Conservation (phyloP, 53 echinoderm and acorn worm species). For the Hippasteria phrygiana region DNA sequence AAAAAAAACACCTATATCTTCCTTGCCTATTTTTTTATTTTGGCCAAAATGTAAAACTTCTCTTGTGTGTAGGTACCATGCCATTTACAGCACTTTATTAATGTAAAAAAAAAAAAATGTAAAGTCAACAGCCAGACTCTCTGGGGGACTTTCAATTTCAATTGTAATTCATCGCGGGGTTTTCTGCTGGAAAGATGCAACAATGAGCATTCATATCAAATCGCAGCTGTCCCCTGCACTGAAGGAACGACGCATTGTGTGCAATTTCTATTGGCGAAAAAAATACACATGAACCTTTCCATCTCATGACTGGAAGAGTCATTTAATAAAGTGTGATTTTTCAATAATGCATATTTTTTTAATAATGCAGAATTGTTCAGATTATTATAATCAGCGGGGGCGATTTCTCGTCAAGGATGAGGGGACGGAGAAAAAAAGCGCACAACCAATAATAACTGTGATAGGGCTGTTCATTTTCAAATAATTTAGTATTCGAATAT, state of each 20-base stretch:
- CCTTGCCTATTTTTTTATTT: background rate
- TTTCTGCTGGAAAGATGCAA: background rate
- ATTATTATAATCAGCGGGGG: too few relatives aligned
- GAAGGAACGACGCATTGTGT: background rate
- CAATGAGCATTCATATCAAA: constrained; percentile 19
- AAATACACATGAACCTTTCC: background rate
- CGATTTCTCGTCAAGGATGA: too few relatives aligned
- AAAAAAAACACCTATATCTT: background rate
- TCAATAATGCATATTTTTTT: too few relatives aligned
- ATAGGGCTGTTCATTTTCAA: too few relatives aligned
- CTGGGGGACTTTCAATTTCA: background rate
- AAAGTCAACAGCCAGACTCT: constrained; percentile 21
- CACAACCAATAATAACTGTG: too few relatives aligned
- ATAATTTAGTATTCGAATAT: too few relatives aligned
- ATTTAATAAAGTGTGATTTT: too few relatives aligned
- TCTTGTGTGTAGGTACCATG: background rate
- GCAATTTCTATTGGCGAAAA: background rate
- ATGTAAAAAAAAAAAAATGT: constrained; percentile 53
- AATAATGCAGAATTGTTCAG: too few relatives aligned
- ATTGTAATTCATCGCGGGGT: background rate
- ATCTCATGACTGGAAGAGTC: background rate
- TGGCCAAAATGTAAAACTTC: background rate
- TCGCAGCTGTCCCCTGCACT: background rate
- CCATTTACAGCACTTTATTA: constrained; percentile 2
- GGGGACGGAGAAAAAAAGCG: too few relatives aligned